phyloP scores from a whole-genome alignment of 2,797 vertebrate species.

The Dendrocincla fuliginosa region DNA sequence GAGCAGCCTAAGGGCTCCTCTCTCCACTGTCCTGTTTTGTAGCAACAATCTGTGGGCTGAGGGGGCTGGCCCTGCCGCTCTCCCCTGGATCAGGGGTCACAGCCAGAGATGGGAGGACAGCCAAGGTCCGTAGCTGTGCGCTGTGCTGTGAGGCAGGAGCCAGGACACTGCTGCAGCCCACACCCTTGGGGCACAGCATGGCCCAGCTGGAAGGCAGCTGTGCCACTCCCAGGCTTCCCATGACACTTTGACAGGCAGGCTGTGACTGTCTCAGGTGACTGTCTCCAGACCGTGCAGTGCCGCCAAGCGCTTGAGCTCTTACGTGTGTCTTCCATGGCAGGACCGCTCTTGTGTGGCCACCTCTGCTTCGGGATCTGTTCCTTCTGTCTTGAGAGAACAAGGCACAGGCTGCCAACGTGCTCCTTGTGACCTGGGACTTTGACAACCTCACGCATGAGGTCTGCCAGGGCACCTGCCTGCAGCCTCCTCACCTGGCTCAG shows the following conservation, averaged over 20 bases:
- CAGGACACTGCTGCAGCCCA: rapidly evolving
- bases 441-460: neutral
- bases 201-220: neutral
- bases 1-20: neutral
- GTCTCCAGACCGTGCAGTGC: neutral
- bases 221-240: neutral
- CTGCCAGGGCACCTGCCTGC: neutral
- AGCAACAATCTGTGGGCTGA: neutral
- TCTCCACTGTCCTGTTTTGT: neutral
- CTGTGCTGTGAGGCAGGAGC: neutral
- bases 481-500: neutral
- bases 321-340: rapidly evolving
- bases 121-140: neutral
- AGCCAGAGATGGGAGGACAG: rapidly evolving
- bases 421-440: neutral
- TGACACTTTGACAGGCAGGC: neutral
- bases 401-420: neutral
- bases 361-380: neutral
- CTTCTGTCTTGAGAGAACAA: neutral
- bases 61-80: neutral
- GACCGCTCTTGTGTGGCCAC: neutral
- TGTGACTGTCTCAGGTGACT: neutral
- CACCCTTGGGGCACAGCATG: neutral
- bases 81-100: neutral
- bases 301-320: neutral